Conservation (phyloP, 2,888 invertebrate species). For the Lobophora halterata region DNA sequence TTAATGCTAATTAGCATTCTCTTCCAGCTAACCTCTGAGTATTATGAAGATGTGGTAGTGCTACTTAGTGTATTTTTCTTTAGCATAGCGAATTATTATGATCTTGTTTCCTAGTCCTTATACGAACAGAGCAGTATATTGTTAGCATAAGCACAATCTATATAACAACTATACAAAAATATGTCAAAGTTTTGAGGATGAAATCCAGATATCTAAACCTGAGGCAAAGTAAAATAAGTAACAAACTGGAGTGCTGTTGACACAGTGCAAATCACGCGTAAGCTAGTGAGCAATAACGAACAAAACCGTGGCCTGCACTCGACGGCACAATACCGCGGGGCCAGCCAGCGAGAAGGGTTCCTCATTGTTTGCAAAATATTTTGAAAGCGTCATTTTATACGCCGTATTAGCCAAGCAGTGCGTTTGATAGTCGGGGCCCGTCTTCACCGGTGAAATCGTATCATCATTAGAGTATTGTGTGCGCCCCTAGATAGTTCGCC, state of each 20-base stretch:
- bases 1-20: too few species aligned
- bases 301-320: constrained; percentile 51
- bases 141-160: too few species aligned
- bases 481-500: constrained; percentile 37
- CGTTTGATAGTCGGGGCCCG: constrained; percentile 71
- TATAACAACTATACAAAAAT: too few species aligned
- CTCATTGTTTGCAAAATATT: constrained; percentile 79
- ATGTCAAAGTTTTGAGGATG: too few species aligned
- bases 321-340: constrained; percentile 52
- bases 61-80: too few species aligned
- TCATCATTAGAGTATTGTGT: constrained; percentile 70
- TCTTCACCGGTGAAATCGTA: constrained; percentile 68
- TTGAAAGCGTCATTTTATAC: constrained; percentile 79
- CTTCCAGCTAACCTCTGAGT: too few species aligned
- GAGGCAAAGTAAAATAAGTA: too few species aligned
- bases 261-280: constrained; percentile 17
- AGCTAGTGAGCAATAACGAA: constrained; percentile 36
- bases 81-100: too few species aligned
- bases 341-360: constrained; percentile 60
- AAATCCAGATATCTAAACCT: too few species aligned
- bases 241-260: constrained; percentile 5
- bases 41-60: too few species aligned
- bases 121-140: too few species aligned
- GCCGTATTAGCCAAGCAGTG: constrained; percentile 71
- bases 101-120: too few species aligned